Conservation (phyloP, 2,888 invertebrate species). For the Epiblema foenella region DNA sequence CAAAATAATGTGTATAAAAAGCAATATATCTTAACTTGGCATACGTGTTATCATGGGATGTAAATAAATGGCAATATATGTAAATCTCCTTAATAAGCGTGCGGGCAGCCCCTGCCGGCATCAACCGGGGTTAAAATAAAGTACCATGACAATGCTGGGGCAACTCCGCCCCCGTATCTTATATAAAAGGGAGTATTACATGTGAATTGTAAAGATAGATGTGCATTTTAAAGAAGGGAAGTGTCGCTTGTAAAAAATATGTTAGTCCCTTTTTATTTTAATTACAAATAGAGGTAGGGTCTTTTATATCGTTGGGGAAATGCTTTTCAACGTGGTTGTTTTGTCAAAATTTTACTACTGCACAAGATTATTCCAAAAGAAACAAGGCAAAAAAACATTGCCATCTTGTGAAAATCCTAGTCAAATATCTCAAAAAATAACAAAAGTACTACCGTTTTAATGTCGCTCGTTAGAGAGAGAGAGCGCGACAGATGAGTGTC, state of each 20-base stretch:
- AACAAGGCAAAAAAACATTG: no score
- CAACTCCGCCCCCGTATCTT: background rate
- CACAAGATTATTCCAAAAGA: no score
- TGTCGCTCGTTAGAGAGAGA: no score
- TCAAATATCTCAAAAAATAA: no score
- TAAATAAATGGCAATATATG: background rate
- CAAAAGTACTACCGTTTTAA: no score
- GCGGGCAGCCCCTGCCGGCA: background rate
- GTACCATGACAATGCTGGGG: background rate
- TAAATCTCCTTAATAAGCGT: background rate
- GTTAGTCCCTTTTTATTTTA: conserved; percentile 37
- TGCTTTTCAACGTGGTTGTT: conserved; percentile 6
- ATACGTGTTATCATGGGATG: conserved; percentile 4
- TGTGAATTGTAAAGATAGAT: no score
- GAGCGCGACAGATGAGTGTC: no score
- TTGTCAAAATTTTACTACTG: no score
- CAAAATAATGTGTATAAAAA: background rate
- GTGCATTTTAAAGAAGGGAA: background rate
- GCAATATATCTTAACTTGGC: background rate
- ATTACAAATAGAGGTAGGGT: conserved; percentile 20
- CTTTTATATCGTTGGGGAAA: conserved; percentile 28
- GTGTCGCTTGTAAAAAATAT: conserved; percentile 27
- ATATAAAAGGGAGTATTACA: background rate
- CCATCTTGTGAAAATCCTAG: no score
- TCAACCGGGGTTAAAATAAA: background rate